A percentile compares a stretch with the other conserved stretches of the same genome.
Conservation (phyloP, 2,888 invertebrate genomes). For the Trichopria drosophilae region DNA sequence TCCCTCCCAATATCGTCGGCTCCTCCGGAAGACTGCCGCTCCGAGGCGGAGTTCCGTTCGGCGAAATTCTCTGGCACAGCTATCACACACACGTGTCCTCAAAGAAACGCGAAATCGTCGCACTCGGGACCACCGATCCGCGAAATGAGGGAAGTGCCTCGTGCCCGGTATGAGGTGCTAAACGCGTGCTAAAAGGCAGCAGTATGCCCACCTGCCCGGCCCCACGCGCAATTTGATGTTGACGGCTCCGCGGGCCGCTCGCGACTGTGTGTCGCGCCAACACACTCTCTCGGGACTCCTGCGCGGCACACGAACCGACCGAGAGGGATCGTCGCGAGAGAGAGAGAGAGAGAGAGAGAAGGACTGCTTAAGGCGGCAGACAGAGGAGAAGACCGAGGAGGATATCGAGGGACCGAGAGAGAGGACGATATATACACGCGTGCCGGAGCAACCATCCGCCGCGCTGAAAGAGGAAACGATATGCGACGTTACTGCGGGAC, state of each 20-base stretch:
- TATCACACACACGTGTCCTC: no score
- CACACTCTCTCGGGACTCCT: conserved; percentile 50
- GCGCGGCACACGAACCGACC: conserved; percentile 2
- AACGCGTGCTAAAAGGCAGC: no score
- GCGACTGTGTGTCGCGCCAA: conserved; percentile 51
- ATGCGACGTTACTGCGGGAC: no score
- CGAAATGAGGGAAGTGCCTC: no score
- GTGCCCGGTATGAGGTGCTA: no score
- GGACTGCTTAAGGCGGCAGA: background rate
- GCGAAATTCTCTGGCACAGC: background rate
- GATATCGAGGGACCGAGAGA: no score
- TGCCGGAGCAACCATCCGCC: no score
- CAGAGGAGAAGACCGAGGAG: no score
- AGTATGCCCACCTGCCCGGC: conserved; percentile 18
- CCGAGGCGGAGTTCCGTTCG: conserved; percentile 6
- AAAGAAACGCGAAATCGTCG: no score
- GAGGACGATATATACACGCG: no score
- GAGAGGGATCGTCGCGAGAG: conserved; percentile 11
- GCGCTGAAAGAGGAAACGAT: no score
- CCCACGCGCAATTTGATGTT: conserved; percentile 35
- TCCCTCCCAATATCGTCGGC: background rate
- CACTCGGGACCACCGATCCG: no score
- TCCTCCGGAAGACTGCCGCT: conserved; percentile 6
- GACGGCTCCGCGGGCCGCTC: conserved; percentile 51
- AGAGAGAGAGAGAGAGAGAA: conserved; percentile 9